Evolutionary conservation across 2,113 vertebrate species (phyloP).

Genomic region (Corythornis vintsioides): DNA sequence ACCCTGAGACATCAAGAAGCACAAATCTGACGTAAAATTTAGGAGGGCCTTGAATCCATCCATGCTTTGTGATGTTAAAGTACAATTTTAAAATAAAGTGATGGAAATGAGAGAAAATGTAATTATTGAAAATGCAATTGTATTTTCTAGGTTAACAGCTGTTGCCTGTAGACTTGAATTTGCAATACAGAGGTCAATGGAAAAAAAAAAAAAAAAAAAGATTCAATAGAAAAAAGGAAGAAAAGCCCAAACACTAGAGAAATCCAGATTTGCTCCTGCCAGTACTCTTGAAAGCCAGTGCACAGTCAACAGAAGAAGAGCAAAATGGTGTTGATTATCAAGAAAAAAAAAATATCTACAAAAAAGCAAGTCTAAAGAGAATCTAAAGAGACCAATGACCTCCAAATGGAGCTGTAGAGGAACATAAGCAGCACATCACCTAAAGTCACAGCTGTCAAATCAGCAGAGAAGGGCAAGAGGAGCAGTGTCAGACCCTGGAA

Average conservation of each 20-base stretch:
- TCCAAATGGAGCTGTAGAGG: neutral
- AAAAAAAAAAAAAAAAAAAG: neutral
- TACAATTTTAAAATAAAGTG: rapidly evolving
- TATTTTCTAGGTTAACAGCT: neutral
- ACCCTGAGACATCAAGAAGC: neutral
- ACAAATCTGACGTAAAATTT: neutral
- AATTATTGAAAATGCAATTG: rapidly evolving
- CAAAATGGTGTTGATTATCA: rapidly evolving
- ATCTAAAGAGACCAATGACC: neutral
- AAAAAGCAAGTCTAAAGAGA: neutral
- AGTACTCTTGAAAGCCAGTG: neutral
- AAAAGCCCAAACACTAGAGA: neutral
- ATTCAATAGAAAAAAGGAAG: neutral
- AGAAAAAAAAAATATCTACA: neutral
- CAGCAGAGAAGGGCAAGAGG: rapidly evolving
- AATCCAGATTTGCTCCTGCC: neutral
- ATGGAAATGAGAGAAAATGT: neutral
- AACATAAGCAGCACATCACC: neutral
- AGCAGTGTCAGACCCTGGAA: rapidly evolving
- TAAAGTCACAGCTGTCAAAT: neutral
- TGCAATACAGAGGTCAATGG: no score
- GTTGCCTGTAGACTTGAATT: neutral
- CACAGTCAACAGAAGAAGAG: neutral
- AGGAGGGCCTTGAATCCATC: neutral
- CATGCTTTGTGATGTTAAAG: neutral